These are phyloP conservation scores for Linyphia triangularis DNA, from an alignment of 2,888 invertebrate genomes.

Conservation along the genomic window DNA sequence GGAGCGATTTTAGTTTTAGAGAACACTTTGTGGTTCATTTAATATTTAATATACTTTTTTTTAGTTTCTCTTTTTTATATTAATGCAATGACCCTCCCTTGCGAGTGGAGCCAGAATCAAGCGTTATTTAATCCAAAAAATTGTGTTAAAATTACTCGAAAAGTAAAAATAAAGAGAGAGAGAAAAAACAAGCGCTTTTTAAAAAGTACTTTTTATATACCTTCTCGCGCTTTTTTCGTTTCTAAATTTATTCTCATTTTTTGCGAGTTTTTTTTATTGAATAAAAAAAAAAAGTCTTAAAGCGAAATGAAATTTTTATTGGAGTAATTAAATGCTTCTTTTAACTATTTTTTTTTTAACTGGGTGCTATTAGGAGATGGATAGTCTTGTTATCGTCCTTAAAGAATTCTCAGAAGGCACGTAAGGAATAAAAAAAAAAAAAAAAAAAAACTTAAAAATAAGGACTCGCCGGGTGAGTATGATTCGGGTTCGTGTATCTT, in stretches of 20 bases:
- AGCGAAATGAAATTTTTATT: constrained; percentile 75
- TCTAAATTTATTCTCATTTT: constrained; percentile 22
- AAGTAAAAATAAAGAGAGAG: constrained; percentile 20
- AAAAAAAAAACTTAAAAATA: neutral
- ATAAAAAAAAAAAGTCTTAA: constrained; percentile 53
- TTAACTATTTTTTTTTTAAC: constrained; percentile 71
- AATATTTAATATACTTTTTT: constrained; percentile 70
- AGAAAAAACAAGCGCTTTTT: constrained; percentile 45
- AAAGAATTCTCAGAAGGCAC: constrained; percentile 50
- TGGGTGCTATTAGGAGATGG: constrained; percentile 32
- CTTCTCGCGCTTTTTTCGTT: neutral
- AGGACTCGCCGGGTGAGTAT: constrained; percentile 16
- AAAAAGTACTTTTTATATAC: constrained; percentile 49
- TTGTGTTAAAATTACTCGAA: constrained; percentile 73
- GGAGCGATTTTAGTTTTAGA: constrained; percentile 73
- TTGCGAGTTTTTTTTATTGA: constrained; percentile 42
- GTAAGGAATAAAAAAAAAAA: constrained; percentile 17
- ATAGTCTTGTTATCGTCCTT: constrained; percentile 67
- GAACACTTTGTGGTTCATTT: constrained; percentile 75
- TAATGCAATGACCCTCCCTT: constrained; percentile 50
- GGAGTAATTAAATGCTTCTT: constrained; percentile 73
- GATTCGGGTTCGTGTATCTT: constrained; percentile 45
- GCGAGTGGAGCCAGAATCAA: constrained; percentile 56
- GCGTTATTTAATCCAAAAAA: constrained; percentile 73
- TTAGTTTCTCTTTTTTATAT: constrained; percentile 4